Conservation (phyloP, 2,797 vertebrate species). For the Huso huso region DNA sequence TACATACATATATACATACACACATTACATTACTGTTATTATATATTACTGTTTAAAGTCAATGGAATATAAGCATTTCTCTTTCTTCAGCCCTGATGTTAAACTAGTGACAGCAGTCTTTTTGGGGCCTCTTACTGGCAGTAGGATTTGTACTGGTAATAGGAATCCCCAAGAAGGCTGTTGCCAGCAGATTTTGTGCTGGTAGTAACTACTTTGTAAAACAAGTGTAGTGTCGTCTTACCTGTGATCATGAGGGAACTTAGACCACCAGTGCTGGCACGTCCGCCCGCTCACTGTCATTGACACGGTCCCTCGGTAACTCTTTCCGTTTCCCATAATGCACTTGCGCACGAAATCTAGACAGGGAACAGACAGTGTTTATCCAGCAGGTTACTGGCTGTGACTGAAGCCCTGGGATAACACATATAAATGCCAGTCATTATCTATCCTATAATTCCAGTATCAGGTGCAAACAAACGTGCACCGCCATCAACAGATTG, state of each 20-base stretch:
- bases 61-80: too few relatives aligned
- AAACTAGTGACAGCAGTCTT: too few relatives aligned
- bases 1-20: too few relatives aligned
- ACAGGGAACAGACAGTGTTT: not conserved
- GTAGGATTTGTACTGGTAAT: not conserved
- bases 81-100: too few relatives aligned
- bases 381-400: too few relatives aligned
- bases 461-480: too few relatives aligned
- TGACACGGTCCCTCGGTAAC: slow-evolving; percentile 71
- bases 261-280: slow-evolving; percentile 85
- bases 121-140: not conserved
- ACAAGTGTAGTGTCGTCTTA: slow-evolving; percentile 31
- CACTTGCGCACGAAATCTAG: slow-evolving; percentile 84
- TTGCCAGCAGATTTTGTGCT: not conserved
- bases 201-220: not conserved
- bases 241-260: slow-evolving; percentile 88
- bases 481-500: too few relatives aligned
- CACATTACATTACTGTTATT: too few relatives aligned
- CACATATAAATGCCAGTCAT: too few relatives aligned
- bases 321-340: slow-evolving; percentile 63
- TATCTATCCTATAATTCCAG: too few relatives aligned
- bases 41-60: too few relatives aligned
- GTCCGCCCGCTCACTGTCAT: slow-evolving; percentile 61
- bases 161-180: not conserved
- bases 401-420: not conserved